Conservation (phyloP, 2,797 vertebrate genomes). For the Peromyscus attwateri region DNA sequence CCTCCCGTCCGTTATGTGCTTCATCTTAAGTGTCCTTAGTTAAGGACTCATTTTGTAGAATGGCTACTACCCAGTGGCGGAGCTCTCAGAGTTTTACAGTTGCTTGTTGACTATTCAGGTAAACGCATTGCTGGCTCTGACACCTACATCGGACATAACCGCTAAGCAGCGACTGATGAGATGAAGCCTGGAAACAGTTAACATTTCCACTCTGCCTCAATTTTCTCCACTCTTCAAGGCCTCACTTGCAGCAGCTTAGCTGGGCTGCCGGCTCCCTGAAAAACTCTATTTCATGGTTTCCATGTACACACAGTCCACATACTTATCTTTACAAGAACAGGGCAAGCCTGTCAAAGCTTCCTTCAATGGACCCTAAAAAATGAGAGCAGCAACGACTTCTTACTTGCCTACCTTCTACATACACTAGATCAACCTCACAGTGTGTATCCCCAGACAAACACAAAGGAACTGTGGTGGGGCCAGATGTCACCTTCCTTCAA, state of each 20-base stretch:
- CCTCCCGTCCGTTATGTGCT: accelerated
- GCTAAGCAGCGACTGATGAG: background rate
- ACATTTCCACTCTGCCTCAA: background rate
- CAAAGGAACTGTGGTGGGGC: background rate
- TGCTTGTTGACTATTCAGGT: background rate
- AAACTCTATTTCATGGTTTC: background rate
- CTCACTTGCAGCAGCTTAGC: background rate
- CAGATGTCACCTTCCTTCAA: background rate
- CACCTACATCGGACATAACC: background rate
- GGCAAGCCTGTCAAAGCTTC: background rate
- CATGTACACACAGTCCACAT: background rate
- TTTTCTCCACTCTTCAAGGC: background rate
- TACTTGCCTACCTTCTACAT: background rate
- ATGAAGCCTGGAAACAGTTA: background rate
- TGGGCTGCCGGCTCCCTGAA: background rate
- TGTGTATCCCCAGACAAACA: background rate
- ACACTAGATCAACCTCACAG: background rate
- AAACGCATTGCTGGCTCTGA: background rate
- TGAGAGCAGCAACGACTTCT: background rate
- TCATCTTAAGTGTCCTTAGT: background rate
- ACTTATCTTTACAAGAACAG: background rate
- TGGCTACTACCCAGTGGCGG: background rate
- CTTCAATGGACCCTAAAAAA: background rate
- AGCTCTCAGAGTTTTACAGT: background rate
- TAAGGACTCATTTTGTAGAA: background rate